Evolutionary conservation across 1,140 invertebrate genomes (phyloP).

Genomic region (Megalonaias nervosa): DNA sequence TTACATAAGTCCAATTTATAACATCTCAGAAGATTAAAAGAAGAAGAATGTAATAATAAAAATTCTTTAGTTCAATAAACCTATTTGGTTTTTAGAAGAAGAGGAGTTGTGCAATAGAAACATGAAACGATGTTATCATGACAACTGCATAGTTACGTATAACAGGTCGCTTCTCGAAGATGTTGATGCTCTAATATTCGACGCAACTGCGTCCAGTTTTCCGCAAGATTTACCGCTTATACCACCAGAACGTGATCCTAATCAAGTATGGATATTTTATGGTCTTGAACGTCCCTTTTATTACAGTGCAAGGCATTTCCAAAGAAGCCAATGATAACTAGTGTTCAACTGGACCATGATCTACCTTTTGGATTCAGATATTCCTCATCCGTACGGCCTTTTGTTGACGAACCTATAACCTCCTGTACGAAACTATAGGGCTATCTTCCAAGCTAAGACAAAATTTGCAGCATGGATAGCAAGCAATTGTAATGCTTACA

Average conservation of each 20-base stretch:
- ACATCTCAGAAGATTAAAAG: too few relatives aligned
- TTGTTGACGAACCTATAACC: too few relatives aligned
- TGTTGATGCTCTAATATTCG: background rate
- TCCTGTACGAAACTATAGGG: background rate
- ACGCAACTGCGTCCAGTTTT: background rate
- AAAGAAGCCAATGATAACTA: slow-evolving; percentile 7
- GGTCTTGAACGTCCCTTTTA: slow-evolving; percentile 9
- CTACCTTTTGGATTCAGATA: slow-evolving; percentile 25
- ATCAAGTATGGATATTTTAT: slow-evolving; percentile 35
- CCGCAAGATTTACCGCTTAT: background rate
- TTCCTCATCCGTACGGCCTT: slow-evolving; percentile 31
- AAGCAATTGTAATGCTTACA: slow-evolving; percentile 2
- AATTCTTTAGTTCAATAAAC: too few relatives aligned
- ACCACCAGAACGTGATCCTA: slow-evolving; percentile 1
- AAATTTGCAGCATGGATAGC: background rate
- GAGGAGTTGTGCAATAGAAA: too few relatives aligned
- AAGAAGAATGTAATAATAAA: too few relatives aligned
- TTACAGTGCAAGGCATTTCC: background rate
- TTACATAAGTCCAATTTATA: too few relatives aligned
- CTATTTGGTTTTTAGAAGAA: too few relatives aligned
- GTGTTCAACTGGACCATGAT: slow-evolving; percentile 27
- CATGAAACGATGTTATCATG: too few relatives aligned
- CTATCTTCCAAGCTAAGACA: background rate
- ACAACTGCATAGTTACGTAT: too few relatives aligned
- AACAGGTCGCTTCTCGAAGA: too few relatives aligned